phyloP scores from a whole-genome alignment of 2,888 invertebrate species.

The Andrena fulva region DNA sequence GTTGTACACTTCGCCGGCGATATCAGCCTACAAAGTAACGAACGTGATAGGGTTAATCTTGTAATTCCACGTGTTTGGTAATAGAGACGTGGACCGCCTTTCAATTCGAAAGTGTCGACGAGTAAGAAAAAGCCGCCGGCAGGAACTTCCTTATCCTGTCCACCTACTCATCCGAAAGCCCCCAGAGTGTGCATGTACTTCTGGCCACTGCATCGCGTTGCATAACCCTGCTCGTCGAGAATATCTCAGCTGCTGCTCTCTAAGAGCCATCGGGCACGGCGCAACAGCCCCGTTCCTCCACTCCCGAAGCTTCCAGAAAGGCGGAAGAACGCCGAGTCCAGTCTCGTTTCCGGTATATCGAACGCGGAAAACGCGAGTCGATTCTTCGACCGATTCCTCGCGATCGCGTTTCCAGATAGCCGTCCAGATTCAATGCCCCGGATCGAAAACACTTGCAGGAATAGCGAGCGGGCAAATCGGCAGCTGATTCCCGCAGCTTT shows the following conservation, averaged over 20 bases:
- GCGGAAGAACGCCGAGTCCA: too few relatives aligned
- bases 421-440: too few relatives aligned
- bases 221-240: conserved; percentile 12
- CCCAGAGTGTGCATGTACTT: background rate
- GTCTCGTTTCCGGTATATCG: too few relatives aligned
- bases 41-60: conserved; percentile 11
- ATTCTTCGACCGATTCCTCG: too few relatives aligned
- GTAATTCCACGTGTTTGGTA: conserved; percentile 17
- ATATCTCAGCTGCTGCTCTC: conserved; percentile 15
- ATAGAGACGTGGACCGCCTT: conserved; percentile 38
- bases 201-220: conserved; percentile 3
- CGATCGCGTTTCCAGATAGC: too few relatives aligned
- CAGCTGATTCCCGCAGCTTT: conserved; percentile 14
- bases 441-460: too few relatives aligned
- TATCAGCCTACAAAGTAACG: background rate
- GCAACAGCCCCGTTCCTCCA: background rate
- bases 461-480: too few relatives aligned
- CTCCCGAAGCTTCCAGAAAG: background rate
- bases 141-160: conserved; percentile 35
- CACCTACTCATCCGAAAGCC: conserved; percentile 19
- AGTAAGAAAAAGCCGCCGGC: conserved; percentile 41
- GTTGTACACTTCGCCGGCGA: background rate
- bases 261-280: background rate
- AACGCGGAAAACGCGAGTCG: too few relatives aligned
- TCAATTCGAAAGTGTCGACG: conserved; percentile 28